A percentile compares a stretch with the other conserved stretches of the same genome.
phyloP scores from a whole-genome alignment of 2,888 invertebrate species.

The Thecophora atra region DNA sequence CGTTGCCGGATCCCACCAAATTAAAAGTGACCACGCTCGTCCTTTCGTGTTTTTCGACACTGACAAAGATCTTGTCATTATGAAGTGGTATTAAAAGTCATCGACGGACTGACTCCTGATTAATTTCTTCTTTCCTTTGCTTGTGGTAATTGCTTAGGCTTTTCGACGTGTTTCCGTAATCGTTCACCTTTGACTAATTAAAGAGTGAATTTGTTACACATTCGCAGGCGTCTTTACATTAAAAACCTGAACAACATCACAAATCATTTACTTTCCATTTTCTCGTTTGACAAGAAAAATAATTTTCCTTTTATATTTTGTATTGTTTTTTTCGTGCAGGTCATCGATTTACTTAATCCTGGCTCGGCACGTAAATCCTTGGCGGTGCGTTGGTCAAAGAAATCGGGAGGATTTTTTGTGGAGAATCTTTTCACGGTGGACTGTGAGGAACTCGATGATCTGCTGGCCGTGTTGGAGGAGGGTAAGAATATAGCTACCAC shows the following conservation, averaged over 20 bases:
- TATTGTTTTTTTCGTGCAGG: slow-evolving; percentile 69
- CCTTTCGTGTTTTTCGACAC: too few relatives aligned
- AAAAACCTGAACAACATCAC: background rate
- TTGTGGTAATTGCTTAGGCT: too few relatives aligned
- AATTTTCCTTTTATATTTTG: too few relatives aligned
- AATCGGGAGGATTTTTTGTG: slow-evolving; percentile 91
- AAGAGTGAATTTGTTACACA: background rate
- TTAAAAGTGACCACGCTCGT: too few relatives aligned
- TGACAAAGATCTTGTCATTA: too few relatives aligned
- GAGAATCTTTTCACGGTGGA: slow-evolving; percentile 96
- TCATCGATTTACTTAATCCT: slow-evolving; percentile 92
- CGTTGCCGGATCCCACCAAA: too few relatives aligned
- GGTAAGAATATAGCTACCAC: slow-evolving; percentile 68
- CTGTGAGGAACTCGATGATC: slow-evolving; percentile 91
- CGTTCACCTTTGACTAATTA: background rate
- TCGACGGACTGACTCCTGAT: too few relatives aligned
- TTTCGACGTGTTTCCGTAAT: background rate
- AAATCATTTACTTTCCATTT: slow-evolving; percentile 7
- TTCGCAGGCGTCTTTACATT: background rate
- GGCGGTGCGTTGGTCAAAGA: slow-evolving; percentile 94
- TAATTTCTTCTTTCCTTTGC: too few relatives aligned
- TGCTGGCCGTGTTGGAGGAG: slow-evolving; percentile 93
- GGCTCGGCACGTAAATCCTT: slow-evolving; percentile 80
- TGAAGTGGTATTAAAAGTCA: too few relatives aligned
- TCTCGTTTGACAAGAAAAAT: slow-evolving; percentile 28